Evolutionary conservation across 2,888 invertebrate species (phyloP).

Genomic region (Cephus sareptanus): DNA sequence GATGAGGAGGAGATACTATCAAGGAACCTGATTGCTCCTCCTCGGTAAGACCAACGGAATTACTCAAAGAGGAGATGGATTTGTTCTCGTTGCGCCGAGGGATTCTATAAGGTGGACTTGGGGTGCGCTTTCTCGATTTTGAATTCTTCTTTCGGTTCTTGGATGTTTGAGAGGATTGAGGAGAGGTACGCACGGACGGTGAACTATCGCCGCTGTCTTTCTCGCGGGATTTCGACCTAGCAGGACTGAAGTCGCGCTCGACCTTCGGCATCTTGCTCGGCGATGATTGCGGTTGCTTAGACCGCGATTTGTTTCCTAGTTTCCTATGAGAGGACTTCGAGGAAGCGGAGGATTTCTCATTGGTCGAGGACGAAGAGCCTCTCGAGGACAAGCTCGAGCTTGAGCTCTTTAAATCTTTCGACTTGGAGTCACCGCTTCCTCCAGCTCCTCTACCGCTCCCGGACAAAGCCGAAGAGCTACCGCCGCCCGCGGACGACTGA

Average conservation of each 20-base stretch:
- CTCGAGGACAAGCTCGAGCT: conserved; percentile 43
- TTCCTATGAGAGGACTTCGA: conserved; percentile 61
- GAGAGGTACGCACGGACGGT: conserved; percentile 35
- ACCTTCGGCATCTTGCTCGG: conserved; percentile 54
- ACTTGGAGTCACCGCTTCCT: conserved; percentile 39
- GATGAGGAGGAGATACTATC: conserved; percentile 61
- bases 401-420: conserved; percentile 47
- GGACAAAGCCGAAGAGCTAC: conserved; percentile 37
- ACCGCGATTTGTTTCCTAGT: conserved; percentile 57
- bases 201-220: conserved; percentile 51
- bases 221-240: conserved; percentile 57
- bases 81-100: conserved; percentile 55
- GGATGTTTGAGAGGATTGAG: conserved; percentile 66
- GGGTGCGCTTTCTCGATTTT: conserved; percentile 57
- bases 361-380: conserved; percentile 55
- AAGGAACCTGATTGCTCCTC: conserved; percentile 63
- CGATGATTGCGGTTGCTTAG: conserved; percentile 49
- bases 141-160: conserved; percentile 54
- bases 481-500: conserved; percentile 39
- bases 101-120: conserved; percentile 60
- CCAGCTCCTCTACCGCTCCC: conserved; percentile 13
- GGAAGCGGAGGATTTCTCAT: conserved; percentile 48
- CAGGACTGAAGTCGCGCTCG: conserved; percentile 54
- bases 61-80: conserved; percentile 44
- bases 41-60: conserved; percentile 56